phyloP scores from a whole-genome alignment of 2,113 vertebrate genomes.

The Channa argus region DNA sequence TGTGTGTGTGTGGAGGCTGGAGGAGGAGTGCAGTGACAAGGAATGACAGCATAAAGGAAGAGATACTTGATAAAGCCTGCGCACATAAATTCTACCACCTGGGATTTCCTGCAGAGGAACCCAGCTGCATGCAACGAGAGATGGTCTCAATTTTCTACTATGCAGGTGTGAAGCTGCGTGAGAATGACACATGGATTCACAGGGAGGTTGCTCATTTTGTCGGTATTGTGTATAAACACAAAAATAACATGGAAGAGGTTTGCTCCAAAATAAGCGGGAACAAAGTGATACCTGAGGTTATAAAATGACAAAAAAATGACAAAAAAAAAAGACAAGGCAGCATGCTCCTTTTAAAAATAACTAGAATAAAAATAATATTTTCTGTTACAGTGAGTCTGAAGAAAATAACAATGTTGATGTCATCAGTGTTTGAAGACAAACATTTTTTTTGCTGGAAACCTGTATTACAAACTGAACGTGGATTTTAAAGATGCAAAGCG shows the following conservation, averaged over 20 bases:
- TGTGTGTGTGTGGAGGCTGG: constrained; percentile 8
- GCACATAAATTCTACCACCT: constrained; percentile 3
- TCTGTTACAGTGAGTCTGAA: too few species aligned
- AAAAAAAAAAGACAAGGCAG: background rate
- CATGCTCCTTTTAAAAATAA: background rate
- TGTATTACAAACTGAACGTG: too few species aligned
- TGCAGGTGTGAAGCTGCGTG: constrained; percentile 12
- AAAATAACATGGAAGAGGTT: constrained; percentile 14
- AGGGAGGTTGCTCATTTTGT: constrained; percentile 1
- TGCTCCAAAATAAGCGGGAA: constrained; percentile 6
- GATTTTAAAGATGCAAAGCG: too few species aligned
- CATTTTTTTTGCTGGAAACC: too few species aligned
- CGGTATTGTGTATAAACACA: background rate
- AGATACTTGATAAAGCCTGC: constrained; percentile 24
- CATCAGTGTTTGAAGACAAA: too few species aligned
- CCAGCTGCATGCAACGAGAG: background rate
- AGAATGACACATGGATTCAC: constrained; percentile 8
- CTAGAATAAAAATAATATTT: background rate
- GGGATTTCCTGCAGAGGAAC: constrained; percentile 39
- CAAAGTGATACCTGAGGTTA: constrained; percentile 1
- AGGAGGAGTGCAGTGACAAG: constrained; percentile 31
- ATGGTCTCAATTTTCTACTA: constrained; percentile 21
- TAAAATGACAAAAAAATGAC: background rate
- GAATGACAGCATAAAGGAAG: constrained; percentile 56
- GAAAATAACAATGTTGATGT: too few species aligned